A percentile compares a stretch with the other conserved stretches of the same genome.
Conservation (phyloP, 2,113 vertebrate genomes). For the Monopterus albus region DNA sequence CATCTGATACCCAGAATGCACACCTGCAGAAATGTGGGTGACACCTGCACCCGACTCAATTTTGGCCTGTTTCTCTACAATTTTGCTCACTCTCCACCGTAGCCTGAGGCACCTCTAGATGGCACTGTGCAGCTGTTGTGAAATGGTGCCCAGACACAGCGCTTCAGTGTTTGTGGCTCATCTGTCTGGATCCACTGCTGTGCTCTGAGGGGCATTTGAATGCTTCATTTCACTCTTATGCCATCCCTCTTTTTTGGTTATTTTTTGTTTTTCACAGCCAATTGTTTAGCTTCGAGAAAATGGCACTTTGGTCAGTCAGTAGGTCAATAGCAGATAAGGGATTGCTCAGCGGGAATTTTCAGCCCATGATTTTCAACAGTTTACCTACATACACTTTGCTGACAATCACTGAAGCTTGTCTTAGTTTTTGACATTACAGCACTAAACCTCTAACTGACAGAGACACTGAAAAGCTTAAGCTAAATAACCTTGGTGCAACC, state of each 20-base stretch:
- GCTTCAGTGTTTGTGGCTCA: slow-evolving; percentile 30
- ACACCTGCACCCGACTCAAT: slow-evolving; percentile 47
- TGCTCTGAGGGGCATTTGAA: slow-evolving; percentile 67
- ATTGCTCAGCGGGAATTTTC: slow-evolving; percentile 34
- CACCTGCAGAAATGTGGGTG: slow-evolving; percentile 74
- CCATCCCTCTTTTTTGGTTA: slow-evolving; percentile 56
- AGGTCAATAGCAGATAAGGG: slow-evolving; percentile 58
- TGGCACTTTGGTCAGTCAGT: slow-evolving; percentile 45
- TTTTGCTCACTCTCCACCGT: neutral
- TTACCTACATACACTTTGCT: slow-evolving; percentile 12
- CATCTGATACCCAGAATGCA: slow-evolving; percentile 67
- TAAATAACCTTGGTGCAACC: slow-evolving; percentile 63
- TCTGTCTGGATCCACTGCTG: slow-evolving; percentile 50
- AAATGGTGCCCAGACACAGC: neutral
- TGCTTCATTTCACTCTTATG: slow-evolving; percentile 73
- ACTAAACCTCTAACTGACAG: slow-evolving; percentile 23
- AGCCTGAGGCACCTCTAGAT: slow-evolving; percentile 73
- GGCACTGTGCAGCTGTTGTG: slow-evolving; percentile 81
- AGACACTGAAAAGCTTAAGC: slow-evolving; percentile 44
- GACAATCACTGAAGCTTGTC: slow-evolving; percentile 16
- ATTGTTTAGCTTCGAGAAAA: slow-evolving; percentile 59
- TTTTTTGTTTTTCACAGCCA: slow-evolving; percentile 74
- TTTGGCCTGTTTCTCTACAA: neutral
- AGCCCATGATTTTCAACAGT: slow-evolving; percentile 17
- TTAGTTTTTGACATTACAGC: slow-evolving; percentile 36